Percentiles rank a stretch among this genome's conserved stretches.
Conservation (phyloP, 2,113 vertebrate genomes). For the Cottus gobio region DNA sequence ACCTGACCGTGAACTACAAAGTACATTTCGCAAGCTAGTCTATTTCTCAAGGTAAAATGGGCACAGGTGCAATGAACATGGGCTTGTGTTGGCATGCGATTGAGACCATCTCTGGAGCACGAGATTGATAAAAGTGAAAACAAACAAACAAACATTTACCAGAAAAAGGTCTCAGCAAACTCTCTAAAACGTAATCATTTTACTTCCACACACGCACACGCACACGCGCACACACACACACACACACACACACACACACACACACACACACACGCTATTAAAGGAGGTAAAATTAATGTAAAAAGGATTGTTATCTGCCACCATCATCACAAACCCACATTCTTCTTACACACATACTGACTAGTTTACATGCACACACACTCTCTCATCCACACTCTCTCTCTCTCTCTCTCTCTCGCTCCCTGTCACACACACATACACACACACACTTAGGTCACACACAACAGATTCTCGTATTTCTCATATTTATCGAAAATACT, state of each 20-base stretch:
- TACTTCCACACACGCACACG: constrained; percentile 1
- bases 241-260: not conserved
- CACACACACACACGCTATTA: constrained; percentile 5
- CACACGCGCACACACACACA: constrained; percentile 17
- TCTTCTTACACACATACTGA: constrained; percentile 6
- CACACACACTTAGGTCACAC: constrained; percentile 47
- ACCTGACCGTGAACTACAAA: constrained; percentile 42
- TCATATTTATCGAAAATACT: constrained; percentile 77
- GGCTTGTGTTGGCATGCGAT: constrained; percentile 31
- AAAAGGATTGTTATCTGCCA: constrained; percentile 49
- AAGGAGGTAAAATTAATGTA: constrained; percentile 37
- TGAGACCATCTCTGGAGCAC: constrained; percentile 22
- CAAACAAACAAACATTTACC: not conserved
- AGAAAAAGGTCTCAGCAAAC: constrained; percentile 15
- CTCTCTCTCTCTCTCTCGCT: not conserved
- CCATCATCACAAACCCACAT: constrained; percentile 48
- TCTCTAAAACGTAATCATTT: constrained; percentile 28
- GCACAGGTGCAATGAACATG: constrained; percentile 47
- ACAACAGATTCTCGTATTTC: constrained; percentile 66
- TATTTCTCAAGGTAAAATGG: constrained; percentile 41
- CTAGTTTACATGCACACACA: constrained; percentile 52
- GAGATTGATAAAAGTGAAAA: constrained; percentile 5
- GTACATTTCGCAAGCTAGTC: constrained; percentile 33
- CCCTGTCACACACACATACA: constrained; percentile 18
- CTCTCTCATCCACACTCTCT: not conserved